A percentile compares a stretch with the other conserved stretches of the same genome.
Evolutionary conservation across 2,797 vertebrate species (phyloP).

Genomic region (Sparidentex hasta): DNA sequence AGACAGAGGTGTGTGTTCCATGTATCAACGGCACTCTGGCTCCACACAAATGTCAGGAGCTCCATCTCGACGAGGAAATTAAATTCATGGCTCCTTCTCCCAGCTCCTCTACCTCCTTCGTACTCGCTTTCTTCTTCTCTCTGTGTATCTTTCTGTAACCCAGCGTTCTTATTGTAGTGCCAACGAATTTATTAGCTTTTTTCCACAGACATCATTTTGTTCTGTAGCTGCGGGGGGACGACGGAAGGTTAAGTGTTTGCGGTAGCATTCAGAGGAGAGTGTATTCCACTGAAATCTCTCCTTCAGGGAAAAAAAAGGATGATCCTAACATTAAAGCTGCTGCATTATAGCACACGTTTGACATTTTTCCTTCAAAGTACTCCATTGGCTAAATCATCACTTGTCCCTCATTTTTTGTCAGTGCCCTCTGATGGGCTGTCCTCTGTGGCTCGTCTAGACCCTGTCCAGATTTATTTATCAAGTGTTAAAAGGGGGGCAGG

Average conservation of each 20-base stretch:
- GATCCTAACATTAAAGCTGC: slow-evolving; percentile 20
- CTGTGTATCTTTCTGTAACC: slow-evolving; percentile 18
- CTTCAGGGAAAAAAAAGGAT: slow-evolving; percentile 24
- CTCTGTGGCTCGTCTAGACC: slow-evolving; percentile 14
- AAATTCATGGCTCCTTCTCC: slow-evolving; percentile 10
- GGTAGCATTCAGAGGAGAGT: slow-evolving; percentile 28
- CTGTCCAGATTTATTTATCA: slow-evolving; percentile 21
- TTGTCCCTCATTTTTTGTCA: slow-evolving; percentile 11
- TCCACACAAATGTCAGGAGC: slow-evolving; percentile 11
- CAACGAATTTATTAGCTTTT: slow-evolving; percentile 68
- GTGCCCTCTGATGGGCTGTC: slow-evolving; percentile 14
- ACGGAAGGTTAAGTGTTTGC: slow-evolving; percentile 33
- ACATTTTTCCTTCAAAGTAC: slow-evolving; percentile 46
- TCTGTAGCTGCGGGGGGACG: slow-evolving; percentile 35
- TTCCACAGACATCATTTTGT: slow-evolving; percentile 61
- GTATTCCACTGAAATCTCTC: slow-evolving; percentile 36
- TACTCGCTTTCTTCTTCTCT: slow-evolving; percentile 1
- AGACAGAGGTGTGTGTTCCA: neutral
- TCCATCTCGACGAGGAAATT: slow-evolving; percentile 12
- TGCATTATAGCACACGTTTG: slow-evolving; percentile 40
- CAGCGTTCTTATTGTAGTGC: slow-evolving; percentile 50
- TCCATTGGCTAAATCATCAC: slow-evolving; percentile 20
- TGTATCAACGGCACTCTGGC: neutral
- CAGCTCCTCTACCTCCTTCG: slow-evolving; percentile 13
- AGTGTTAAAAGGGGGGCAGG: neutral